Percentiles rank a stretch among this genome's conserved stretches.
These are phyloP conservation scores for Cydia pomonella DNA, from an alignment of 1,140 invertebrate genomes.

Conservation along the genomic window DNA sequence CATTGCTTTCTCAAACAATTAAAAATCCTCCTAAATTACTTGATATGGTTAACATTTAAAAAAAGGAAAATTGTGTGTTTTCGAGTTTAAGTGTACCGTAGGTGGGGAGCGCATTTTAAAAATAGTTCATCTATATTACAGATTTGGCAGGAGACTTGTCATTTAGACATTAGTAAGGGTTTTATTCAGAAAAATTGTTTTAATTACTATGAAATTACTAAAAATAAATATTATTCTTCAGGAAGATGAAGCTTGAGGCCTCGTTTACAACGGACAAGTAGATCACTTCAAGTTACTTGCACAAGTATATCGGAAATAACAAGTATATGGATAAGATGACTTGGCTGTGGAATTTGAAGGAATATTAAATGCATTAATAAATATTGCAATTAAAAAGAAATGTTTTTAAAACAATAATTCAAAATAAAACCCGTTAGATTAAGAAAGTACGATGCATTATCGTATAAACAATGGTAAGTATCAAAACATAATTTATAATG, in stretches of 20 bases:
- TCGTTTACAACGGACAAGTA: neutral
- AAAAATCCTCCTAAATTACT: too few species aligned
- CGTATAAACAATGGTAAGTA: neutral
- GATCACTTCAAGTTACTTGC: neutral
- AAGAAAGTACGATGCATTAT: neutral
- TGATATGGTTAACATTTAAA: too few species aligned
- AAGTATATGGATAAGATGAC: too few species aligned
- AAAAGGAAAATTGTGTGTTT: too few species aligned
- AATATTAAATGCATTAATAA: neutral
- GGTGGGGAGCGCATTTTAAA: too few species aligned
- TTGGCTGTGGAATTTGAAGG: too few species aligned
- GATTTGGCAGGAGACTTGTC: slow-evolving; percentile 54
- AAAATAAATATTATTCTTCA: neutral
- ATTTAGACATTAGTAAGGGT: neutral
- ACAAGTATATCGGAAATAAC: neutral
- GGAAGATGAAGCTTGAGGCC: neutral
- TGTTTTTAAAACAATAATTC: neutral
- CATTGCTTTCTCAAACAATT: too few species aligned
- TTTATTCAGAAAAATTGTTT: neutral
- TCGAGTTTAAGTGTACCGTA: too few species aligned
- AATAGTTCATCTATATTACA: neutral
- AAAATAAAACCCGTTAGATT: neutral
- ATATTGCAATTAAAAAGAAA: neutral
- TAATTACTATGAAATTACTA: too few species aligned
- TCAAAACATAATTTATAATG: neutral